These are phyloP conservation scores for Mormyrops boulengeri DNA, from an alignment of 2,797 vertebrate genomes.

Conservation along the genomic window DNA sequence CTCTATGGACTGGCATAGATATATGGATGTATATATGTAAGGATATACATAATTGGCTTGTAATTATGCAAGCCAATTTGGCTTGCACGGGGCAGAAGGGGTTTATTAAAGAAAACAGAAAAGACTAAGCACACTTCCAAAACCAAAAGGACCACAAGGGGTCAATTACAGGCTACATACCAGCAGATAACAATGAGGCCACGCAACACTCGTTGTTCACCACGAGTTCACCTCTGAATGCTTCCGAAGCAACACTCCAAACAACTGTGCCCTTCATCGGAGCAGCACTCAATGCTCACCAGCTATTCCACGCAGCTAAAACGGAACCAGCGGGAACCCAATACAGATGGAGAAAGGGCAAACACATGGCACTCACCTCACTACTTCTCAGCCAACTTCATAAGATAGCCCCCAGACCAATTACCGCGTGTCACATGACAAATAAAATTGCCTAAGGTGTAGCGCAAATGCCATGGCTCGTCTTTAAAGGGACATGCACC, in stretches of 20 bases:
- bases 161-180: too few relatives aligned
- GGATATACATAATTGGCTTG: too few relatives aligned
- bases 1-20: not conserved
- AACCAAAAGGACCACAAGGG: too few relatives aligned
- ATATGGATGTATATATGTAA: not conserved
- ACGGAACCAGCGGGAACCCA: not conserved
- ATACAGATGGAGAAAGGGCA: not conserved
- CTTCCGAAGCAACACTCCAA: not conserved
- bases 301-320: not conserved
- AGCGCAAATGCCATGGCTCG: too few relatives aligned
- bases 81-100: too few relatives aligned
- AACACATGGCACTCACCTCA: not conserved
- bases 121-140: too few relatives aligned
- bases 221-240: not conserved
- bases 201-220: too few relatives aligned
- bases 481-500: too few relatives aligned
- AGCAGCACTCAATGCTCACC: not conserved
- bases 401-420: not conserved
- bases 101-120: too few relatives aligned
- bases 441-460: not conserved
- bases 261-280: not conserved
- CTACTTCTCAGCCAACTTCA: not conserved
- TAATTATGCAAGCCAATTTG: too few relatives aligned
- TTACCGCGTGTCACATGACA: not conserved
- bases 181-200: too few relatives aligned